Evolutionary conservation across 2,888 invertebrate genomes (phyloP), one percentile per base, ranked within the genome.

Genomic region (Nineta flava): DNA sequence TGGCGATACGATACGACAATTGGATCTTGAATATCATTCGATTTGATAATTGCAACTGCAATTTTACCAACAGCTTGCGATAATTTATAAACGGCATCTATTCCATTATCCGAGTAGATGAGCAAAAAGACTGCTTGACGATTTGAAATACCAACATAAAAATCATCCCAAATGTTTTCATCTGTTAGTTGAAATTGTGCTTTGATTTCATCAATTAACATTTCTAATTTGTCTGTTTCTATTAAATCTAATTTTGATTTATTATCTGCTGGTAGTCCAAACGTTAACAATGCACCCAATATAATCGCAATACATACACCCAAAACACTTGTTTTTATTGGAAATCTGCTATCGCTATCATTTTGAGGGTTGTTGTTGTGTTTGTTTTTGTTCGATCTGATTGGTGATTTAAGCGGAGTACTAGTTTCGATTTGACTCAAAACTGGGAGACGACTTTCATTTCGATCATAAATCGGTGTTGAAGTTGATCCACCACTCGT

Each of bases 1-100:
- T 63, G 55, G 21, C 54, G 38, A 6, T 61, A 59, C 35, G 57
- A 55, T 32, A 66, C 47, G 32, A 55, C 34, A 12, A 66, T 56
- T 5, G 61, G 59, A 42, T 54, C 50, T 32, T 48, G 54, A 19
- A 55, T 53, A 31, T 54, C 48, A 26, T 26, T 7, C 15, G 63
- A 38, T 13, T 38, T 38, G 1, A 38, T 13, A 2, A 9, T 15
- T n/a, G 6, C 7, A 6, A 9, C 38, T 6, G 38, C 38, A 2
- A 38, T 38, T 38, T 38, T 38, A 38, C 3, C 38, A 5, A 38
- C 7, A 6, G 3, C 15, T 38, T 38, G 6, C 12, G 38, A n/a
- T 38, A 38, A 12, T 38, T n/a, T 15, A 3, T 4, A 12, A 5
- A 15, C n/a, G 2, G 4, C 12, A 6, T 38, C n/a, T n/a, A n/a